Conservation (phyloP, 2,113 vertebrate species). For the Myodes glareolus region DNA sequence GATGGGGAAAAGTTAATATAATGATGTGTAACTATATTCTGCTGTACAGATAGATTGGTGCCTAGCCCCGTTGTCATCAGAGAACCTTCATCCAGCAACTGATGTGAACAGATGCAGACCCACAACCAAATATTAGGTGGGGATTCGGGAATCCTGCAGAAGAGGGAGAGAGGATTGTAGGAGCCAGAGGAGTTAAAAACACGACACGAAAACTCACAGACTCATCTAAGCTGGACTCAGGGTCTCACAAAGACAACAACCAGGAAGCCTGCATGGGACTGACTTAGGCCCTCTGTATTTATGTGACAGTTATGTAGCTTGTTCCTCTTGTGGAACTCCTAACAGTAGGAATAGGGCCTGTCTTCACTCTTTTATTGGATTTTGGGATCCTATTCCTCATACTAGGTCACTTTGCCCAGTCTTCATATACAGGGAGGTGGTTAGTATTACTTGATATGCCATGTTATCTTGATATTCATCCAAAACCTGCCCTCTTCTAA, state of each 20-base stretch:
- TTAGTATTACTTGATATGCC: not conserved
- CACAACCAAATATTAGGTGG: too few species aligned
- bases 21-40: too few species aligned
- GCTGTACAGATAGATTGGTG: too few species aligned
- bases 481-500: not conserved
- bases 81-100: too few species aligned
- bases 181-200: not conserved
- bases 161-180: not conserved
- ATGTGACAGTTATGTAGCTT: not conserved
- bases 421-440: not conserved
- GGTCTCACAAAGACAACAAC: not conserved
- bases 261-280: not conserved
- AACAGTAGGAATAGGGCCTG: not conserved
- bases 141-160: too few species aligned
- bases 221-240: not conserved
- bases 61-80: too few species aligned
- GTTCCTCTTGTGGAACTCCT: not conserved
- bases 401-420: not conserved
- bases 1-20: too few species aligned
- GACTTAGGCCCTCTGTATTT: not conserved
- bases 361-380: not conserved
- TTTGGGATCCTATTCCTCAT: not conserved
- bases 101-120: too few species aligned
- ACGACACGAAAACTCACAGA: not conserved
- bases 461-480: not conserved